Evolutionary conservation across 2,113 vertebrate species (phyloP).

Genomic region (Pomatostomus ruficeps): DNA sequence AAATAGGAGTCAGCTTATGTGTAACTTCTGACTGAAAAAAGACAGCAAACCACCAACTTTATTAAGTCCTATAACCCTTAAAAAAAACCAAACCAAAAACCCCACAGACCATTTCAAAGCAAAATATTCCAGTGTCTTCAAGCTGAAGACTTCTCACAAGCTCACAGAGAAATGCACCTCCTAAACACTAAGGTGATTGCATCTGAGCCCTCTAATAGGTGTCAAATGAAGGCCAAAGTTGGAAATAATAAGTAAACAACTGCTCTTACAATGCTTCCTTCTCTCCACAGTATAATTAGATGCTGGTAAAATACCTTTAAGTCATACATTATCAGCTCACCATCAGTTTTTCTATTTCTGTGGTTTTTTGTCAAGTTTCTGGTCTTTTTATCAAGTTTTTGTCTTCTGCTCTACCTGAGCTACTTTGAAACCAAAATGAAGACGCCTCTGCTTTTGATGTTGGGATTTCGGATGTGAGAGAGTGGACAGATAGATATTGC

Average conservation of each 20-base stretch:
- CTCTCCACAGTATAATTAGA: not conserved
- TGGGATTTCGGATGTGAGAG: slow-evolving; percentile 11
- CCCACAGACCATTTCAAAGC: not conserved
- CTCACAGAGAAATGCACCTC: not conserved
- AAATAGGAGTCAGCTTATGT: not conserved
- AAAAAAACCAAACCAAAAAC: not conserved
- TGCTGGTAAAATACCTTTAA: slow-evolving; percentile 7
- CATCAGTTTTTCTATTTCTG: slow-evolving; percentile 35
- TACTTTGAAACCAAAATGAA: slow-evolving; percentile 30
- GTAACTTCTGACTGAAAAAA: slow-evolving; percentile 10
- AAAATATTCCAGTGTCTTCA: slow-evolving; percentile 25
- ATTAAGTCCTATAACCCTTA: not conserved
- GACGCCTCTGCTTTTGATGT: not conserved
- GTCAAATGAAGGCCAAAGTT: not conserved
- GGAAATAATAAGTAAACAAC: slow-evolving; percentile 39
- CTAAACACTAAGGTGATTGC: not conserved
- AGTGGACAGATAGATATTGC: not conserved
- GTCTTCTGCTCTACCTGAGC: not conserved
- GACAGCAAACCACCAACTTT: not conserved
- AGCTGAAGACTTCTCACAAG: slow-evolving; percentile 14
- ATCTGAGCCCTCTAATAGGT: not conserved
- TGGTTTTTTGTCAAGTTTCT: slow-evolving; percentile 12
- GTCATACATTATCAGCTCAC: not conserved
- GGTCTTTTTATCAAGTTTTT: slow-evolving; percentile 4
- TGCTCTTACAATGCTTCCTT: not conserved